Base-by-base conservation (phyloP, 2,888 invertebrate genomes). In the Schrankia costaestrigalis region DNA sequence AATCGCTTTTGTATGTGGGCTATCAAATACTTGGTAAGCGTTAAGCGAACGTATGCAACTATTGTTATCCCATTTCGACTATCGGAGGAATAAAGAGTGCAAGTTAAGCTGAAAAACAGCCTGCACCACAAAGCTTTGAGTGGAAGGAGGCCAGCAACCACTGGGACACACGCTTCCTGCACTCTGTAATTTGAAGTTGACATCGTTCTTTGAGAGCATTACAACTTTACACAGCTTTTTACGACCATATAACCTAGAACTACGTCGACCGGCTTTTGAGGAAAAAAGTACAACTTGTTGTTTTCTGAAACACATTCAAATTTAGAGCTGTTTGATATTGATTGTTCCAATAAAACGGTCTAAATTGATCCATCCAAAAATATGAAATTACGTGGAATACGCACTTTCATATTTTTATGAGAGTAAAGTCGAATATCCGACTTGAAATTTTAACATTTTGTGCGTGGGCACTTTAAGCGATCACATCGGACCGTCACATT, bases 111-210 rank as follows among this genome's bases (percentile, higher is more conserved):
- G 60, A 66, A 72, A 54, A 72, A 71, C 65, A 68, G 62, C 55
- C 63, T 58, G 59, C 57, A 64, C 57, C 56, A 67, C 78, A 76
- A 77, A 76, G 78, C 73, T 78, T 78, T 74, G 71, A 69, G 65
- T 63, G 45, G 66, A 71, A 75, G 56, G 56, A 67, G 58, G 51
- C 56, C 48, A 50, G 53, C 63, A 62, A 67, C 57, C 57, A 49
- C 34, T 45, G 43, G 47, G 41, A 61, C 54, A 53, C 56, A 45
- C 61, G 62, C 63, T 60, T 67, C 48, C 53, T 33, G 62, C 46
- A 57, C 69, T 70, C 74, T 79, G 74, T 79, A 78, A 79, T 80
- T 80, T 78, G 54, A 54, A 71, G 71, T 72, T 71, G 66, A 71
- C 70, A 63, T 64, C 56, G 62, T 56, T 57, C 41, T 45, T 43